These are phyloP conservation scores for Calliscelio sp. DNA, from an alignment of 2,888 invertebrate genomes.

Conservation along the genomic window DNA sequence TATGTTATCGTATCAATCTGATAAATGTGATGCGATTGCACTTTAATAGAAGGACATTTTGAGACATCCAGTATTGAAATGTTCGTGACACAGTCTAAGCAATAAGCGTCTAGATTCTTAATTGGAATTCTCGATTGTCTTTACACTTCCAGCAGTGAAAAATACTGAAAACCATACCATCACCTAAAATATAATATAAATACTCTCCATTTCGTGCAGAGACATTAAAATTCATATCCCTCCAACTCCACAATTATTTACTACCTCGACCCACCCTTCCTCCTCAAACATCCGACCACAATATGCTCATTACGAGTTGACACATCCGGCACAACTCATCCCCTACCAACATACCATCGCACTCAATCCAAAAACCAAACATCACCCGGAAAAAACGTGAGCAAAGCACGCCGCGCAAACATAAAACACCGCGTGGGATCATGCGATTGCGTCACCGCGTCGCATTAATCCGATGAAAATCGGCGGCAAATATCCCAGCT, in stretches of 20 bases:
- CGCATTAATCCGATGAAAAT: constrained; percentile 62
- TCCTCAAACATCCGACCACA: too few relatives aligned
- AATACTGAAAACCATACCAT: too few relatives aligned
- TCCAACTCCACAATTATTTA: too few relatives aligned
- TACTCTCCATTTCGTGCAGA: too few relatives aligned
- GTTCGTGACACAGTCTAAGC: constrained; percentile 34
- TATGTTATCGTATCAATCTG: constrained; percentile 62
- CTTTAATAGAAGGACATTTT: constrained; percentile 48
- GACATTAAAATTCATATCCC: too few relatives aligned
- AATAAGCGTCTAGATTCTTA: too few relatives aligned
- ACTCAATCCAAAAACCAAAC: neutral
- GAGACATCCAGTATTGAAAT: constrained; percentile 15
- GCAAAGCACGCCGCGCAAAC: constrained; percentile 11
- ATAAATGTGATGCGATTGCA: constrained; percentile 63
- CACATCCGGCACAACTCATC: too few relatives aligned
- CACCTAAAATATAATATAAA: too few relatives aligned
- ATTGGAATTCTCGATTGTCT: too few relatives aligned
- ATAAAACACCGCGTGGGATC: constrained; percentile 30
- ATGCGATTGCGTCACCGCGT: constrained; percentile 48
- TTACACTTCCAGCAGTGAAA: too few relatives aligned
- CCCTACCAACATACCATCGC: neutral
- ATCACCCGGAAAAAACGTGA: neutral
- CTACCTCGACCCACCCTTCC: too few relatives aligned
- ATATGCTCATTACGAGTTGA: too few relatives aligned
- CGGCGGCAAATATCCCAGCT: constrained; percentile 48